Evolutionary conservation across 2,113 vertebrate genomes (phyloP), one percentile per base, ranked within the genome.

Genomic region (Leuciscus idus): DNA sequence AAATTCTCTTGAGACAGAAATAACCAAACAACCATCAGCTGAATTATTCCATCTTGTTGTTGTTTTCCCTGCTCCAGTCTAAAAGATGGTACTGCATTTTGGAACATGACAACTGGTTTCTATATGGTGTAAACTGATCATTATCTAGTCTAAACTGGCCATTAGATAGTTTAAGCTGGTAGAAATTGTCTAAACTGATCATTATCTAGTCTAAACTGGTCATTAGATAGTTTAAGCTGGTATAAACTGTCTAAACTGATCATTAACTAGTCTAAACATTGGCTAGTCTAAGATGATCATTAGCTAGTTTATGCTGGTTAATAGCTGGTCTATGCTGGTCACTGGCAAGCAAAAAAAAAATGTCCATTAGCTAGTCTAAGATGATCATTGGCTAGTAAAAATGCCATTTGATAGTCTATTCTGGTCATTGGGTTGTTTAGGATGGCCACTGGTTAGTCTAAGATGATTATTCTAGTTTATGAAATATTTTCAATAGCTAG

Each of bases 1-100:
- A 61, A 46, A 17, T n/a, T 86, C 81, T 83, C 13, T 4, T 15
- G 48, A 50, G 74, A 79, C 57, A n/a, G 30, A 79, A 86, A 61
- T 50, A 64, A 17, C 61, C 46, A 77, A 85, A 30, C 76, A 17
- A 23, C 59, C 61, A 59, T 52, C 0, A 50, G 36, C 13, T 78
- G 50, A 78, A 61, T 26, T 39, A 48, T 83, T 85, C 23, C 62
- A 12, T 83, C 48, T n/a, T 62, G 5, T 10, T 80, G 9, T 78
- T 39, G 48, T 59, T 59, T n/a, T 46, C 50, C 23, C 73, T 75
- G 23, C 11, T 75, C n/a, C 73, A 17, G 39, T 74, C 23, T 26
- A 3, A 46, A 3, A 46, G 5, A 48, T 39, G 33, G 68, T 39
- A 4, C 30, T 72, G 72, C 72, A 8, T 26, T 74, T 48, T 48